These are phyloP conservation scores for Acipenser transmontanus DNA, from an alignment of 2,797 vertebrate genomes.

Conservation along the genomic window DNA sequence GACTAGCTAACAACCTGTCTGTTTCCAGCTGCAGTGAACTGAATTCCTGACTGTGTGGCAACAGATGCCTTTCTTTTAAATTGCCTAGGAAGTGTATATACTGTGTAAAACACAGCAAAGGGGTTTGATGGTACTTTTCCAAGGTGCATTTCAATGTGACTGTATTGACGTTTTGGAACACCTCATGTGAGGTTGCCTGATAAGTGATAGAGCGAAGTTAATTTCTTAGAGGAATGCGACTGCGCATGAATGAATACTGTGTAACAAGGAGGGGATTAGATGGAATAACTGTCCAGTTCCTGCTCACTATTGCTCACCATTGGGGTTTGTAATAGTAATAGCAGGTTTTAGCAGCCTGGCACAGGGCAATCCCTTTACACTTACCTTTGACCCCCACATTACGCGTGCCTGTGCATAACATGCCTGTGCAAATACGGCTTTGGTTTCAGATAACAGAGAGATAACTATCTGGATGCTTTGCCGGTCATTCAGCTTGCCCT, in stretches of 20 bases:
- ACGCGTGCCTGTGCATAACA: slow-evolving; percentile 47
- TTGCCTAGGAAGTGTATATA: too few species aligned
- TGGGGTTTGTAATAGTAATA: too few species aligned
- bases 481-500: slow-evolving; percentile 46
- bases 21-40: too few species aligned
- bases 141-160: too few species aligned
- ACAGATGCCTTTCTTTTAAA: too few species aligned
- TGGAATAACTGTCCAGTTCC: not conserved
- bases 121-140: too few species aligned
- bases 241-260: not conserved
- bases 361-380: not conserved
- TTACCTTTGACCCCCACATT: slow-evolving; percentile 48
- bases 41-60: too few species aligned
- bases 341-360: not conserved
- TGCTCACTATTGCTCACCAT: not conserved
- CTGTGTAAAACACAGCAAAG: too few species aligned
- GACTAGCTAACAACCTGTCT: too few species aligned
- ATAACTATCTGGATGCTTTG: slow-evolving; percentile 52
- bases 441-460: slow-evolving; percentile 49
- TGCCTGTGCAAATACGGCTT: slow-evolving; percentile 44
- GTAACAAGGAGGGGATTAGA: not conserved
- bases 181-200: not conserved
- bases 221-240: not conserved
- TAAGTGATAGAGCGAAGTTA: not conserved
- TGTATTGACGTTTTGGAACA: not conserved